Percentiles rank a stretch among this genome's conserved stretches.
These are phyloP conservation scores for Lepus europaeus DNA, from an alignment of 2,113 vertebrate species.

Conservation along the genomic window DNA sequence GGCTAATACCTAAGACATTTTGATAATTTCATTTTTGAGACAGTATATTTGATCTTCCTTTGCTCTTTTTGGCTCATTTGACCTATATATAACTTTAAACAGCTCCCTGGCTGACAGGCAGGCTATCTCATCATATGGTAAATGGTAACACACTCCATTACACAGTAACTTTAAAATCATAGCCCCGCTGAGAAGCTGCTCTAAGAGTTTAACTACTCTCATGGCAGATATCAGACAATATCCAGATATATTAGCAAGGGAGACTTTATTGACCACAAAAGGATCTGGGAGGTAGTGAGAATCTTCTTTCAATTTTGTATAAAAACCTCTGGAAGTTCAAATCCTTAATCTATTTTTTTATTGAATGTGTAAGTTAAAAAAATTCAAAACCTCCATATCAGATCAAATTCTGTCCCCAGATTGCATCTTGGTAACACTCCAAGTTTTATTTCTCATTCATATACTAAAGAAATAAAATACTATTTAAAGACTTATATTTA, in stretches of 20 bases:
- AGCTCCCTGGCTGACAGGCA: constrained; percentile 85
- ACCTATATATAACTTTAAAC: constrained; percentile 87
- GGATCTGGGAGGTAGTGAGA: neutral
- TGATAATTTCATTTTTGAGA: constrained; percentile 65
- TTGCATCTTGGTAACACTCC: neutral
- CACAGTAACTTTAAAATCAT: constrained; percentile 87
- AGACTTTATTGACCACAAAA: constrained; percentile 52
- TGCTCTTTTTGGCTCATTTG: constrained; percentile 87
- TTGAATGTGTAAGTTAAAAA: neutral
- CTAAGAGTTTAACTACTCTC: constrained; percentile 82
- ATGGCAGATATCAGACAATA: constrained; percentile 76
- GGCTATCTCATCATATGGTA: constrained; percentile 87
- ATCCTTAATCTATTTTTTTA: constrained; percentile 1
- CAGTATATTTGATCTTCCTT: constrained; percentile 75
- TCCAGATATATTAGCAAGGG: constrained; percentile 48
- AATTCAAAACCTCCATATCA: neutral
- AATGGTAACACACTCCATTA: constrained; percentile 88
- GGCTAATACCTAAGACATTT: constrained; percentile 53
- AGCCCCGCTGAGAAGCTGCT: constrained; percentile 80
- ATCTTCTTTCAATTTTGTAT: constrained; percentile 57
- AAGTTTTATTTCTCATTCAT: neutral
- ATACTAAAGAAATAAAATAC: neutral
- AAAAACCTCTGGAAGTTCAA: constrained; percentile 48
- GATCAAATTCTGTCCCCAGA: neutral
- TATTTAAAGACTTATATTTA: neutral